Evolutionary conservation across 2,888 invertebrate genomes (phyloP), one percentile per base, ranked within the genome.

Genomic region (Pelosia muscerda): DNA sequence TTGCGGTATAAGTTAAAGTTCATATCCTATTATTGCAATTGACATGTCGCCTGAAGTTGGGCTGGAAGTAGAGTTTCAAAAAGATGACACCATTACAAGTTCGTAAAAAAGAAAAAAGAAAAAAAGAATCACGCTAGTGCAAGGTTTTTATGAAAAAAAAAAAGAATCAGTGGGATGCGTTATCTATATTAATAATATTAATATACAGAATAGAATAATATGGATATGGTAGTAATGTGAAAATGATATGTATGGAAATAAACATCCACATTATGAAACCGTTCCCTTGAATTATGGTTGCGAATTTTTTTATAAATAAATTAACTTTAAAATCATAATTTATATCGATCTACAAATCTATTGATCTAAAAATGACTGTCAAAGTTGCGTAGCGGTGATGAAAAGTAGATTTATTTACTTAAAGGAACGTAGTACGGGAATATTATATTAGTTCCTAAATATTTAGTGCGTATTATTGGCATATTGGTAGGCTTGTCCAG

Each of bases 401-500:
- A 13, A n/a, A n/a, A n/a, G n/a, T 4, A 38, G 15, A 15, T 25
- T 25, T 31, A n/a, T 23, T 15, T 23, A 34, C 2, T 5, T 23
- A 34, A 31, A 59, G 0, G 15, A 34, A 59, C 11, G 13, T 23
- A 58, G 2, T 34, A 34, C 19, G 9, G 19, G 23, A 38, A 38
- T 15, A 23, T 31, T 61, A 53, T 68, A 66, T 56, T 71, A 23
- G 64, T 67, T 70, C 67, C 42, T 9, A 49, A 49, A 49, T 49
- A 2, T 49, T 49, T n/a, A 8, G n/a, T 49, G 49, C 19, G n/a
- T n/a, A n/a, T n/a, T n/a, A n/a, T n/a, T n/a, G n/a, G n/a, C n/a
- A n/a, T n/a, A n/a, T n/a, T 83, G 84, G 85, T 86, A 84, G 76
- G 60, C 68, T 63, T 69, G 61, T 70, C 70, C 69, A 69, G 68